Percentiles rank a stretch among this genome's conserved stretches.
These are phyloP conservation scores for Porites evermanni DNA, from an alignment of 92 coral and sea anemone genomes.

Conservation along the genomic window DNA sequence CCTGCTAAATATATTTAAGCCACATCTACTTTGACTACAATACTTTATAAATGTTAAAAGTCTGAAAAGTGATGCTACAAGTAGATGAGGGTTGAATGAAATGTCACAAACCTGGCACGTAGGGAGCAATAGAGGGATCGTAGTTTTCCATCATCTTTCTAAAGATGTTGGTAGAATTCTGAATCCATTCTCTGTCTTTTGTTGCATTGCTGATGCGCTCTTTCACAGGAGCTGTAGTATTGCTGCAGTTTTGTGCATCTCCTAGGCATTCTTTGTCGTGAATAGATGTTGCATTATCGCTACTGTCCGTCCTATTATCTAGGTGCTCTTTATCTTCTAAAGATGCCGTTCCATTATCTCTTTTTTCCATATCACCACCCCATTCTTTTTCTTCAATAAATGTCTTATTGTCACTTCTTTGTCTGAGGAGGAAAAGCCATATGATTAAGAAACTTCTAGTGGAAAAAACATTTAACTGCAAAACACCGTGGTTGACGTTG, in stretches of 20 bases:
- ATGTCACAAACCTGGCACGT: constrained; percentile 28
- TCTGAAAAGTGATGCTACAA: background rate
- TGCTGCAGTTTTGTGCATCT: too few species aligned
- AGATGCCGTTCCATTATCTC: background rate
- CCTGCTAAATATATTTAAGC: too few species aligned
- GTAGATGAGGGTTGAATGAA: background rate
- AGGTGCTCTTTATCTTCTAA: background rate
- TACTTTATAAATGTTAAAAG: background rate
- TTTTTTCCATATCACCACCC: background rate
- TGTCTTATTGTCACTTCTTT: background rate
- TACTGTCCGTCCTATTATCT: background rate
- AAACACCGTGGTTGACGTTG: too few species aligned
- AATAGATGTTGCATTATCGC: background rate
- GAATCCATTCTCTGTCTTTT: constrained; percentile 30
- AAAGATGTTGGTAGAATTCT: constrained; percentile 20
- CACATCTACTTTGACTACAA: too few species aligned
- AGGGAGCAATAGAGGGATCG: constrained; percentile 39
- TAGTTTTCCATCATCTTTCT: constrained; percentile 13
- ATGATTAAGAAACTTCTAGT: too few species aligned
- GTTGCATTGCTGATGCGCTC: too few species aligned
- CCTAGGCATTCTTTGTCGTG: background rate
- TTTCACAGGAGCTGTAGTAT: background rate
- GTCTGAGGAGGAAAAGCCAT: background rate
- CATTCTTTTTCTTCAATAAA: background rate
- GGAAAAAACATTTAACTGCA: too few species aligned